A percentile compares a stretch with the other conserved stretches of the same genome.
Evolutionary conservation across 2,888 invertebrate species (phyloP).

Genomic region (Drosophila basisetae): DNA sequence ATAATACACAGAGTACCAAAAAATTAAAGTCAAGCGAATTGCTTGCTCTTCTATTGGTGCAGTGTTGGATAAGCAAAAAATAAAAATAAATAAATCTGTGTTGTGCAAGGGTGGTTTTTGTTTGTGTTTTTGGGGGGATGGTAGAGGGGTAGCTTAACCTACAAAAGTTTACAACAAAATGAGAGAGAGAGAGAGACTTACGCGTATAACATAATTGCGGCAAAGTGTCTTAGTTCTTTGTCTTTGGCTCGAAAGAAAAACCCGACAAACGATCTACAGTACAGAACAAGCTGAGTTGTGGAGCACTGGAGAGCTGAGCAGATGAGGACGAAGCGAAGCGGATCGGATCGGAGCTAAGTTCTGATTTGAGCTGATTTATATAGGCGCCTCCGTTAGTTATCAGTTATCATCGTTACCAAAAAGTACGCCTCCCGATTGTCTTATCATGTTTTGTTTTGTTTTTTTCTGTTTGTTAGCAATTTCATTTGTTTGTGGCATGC

Average conservation of each 20-base stretch:
- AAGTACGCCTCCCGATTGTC: slow-evolving; percentile 52
- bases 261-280: slow-evolving; percentile 67
- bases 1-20: slow-evolving; percentile 37
- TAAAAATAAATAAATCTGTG: slow-evolving; percentile 58
- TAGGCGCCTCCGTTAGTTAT: slow-evolving; percentile 41
- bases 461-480: slow-evolving; percentile 50
- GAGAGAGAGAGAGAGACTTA: slow-evolving; percentile 75
- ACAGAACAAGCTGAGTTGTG: slow-evolving; percentile 51
- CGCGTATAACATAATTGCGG: slow-evolving; percentile 80
- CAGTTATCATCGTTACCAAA: slow-evolving; percentile 67
- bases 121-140: background rate
- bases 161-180: slow-evolving; percentile 61
- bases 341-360: slow-evolving; percentile 22
- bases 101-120: slow-evolving; percentile 29
- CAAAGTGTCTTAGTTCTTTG: slow-evolving; percentile 79
- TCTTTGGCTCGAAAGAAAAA: slow-evolving; percentile 64
- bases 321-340: slow-evolving; percentile 28
- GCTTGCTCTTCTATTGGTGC: slow-evolving; percentile 25
- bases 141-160: slow-evolving; percentile 57
- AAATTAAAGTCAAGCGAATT: slow-evolving; percentile 42
- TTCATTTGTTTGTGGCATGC: slow-evolving; percentile 58
- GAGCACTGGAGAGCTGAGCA: slow-evolving; percentile 16
- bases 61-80: slow-evolving; percentile 52
- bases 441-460: slow-evolving; percentile 22
- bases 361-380: slow-evolving; percentile 39